Percentiles rank a stretch among this genome's conserved stretches.
Conservation (phyloP, 2,888 invertebrate species). For the Dasysyrphus albostriatus region DNA sequence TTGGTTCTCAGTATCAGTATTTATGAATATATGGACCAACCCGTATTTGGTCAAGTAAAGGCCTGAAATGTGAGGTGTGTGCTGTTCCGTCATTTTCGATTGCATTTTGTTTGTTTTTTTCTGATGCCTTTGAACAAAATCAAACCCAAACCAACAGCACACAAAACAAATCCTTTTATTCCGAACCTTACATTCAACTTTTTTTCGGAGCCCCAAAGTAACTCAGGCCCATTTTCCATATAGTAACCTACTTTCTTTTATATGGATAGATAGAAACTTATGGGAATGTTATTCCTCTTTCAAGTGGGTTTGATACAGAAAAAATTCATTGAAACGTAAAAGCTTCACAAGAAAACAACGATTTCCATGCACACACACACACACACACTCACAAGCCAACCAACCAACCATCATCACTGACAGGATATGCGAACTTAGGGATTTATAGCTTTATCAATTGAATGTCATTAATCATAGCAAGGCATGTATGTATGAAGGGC, state of each 20-base stretch:
- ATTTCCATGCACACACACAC: slow-evolving; percentile 34
- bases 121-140: not conserved
- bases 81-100: not conserved
- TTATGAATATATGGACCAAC: not conserved
- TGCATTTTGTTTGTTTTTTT: not conserved
- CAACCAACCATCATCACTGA: slow-evolving; percentile 30
- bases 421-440: slow-evolving; percentile 59
- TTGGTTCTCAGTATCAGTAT: not conserved
- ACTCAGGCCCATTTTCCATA: not conserved
- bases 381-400: not conserved
- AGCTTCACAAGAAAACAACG: not conserved
- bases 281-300: not conserved
- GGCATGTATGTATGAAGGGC: slow-evolving; percentile 45
- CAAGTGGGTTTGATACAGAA: not conserved
- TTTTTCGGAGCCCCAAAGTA: not conserved
- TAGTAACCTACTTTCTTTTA: not conserved
- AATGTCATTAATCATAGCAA: slow-evolving; percentile 69
- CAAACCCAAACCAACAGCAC: not conserved
- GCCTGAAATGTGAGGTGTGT: not conserved
- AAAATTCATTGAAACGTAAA: slow-evolving; percentile 2
- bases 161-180: not conserved
- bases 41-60: not conserved
- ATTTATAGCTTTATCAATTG: slow-evolving; percentile 74
- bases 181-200: not conserved
- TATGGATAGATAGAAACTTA: not conserved